Conservation (phyloP, 2,113 vertebrate genomes). For the Callaeas wilsoni region DNA sequence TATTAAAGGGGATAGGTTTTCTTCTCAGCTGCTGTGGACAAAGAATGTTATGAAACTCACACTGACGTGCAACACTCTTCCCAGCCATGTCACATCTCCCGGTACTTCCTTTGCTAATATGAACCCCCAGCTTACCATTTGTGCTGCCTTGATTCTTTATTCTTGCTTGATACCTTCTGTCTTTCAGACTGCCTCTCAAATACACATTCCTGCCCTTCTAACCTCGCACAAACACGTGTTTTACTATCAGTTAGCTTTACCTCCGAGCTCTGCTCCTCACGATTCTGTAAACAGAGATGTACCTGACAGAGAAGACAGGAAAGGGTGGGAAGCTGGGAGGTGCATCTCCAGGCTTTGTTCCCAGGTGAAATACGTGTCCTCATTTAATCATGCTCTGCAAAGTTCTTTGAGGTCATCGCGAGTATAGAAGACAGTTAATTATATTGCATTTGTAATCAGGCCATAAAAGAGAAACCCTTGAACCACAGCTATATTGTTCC, state of each 20-base stretch:
- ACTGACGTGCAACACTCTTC: rapidly evolving
- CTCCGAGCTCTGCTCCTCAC: not conserved
- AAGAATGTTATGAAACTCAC: not conserved
- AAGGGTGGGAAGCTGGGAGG: not conserved
- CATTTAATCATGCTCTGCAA: not conserved
- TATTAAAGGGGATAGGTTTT: not conserved
- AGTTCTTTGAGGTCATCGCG: not conserved
- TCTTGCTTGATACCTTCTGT: not conserved
- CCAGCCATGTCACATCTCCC: not conserved
- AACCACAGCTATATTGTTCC: not conserved
- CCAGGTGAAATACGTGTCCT: not conserved
- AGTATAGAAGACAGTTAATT: not conserved
- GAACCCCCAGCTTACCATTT: not conserved
- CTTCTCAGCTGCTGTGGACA: not conserved
- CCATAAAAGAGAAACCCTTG: conserved; percentile 20
- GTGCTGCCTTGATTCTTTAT: not conserved
- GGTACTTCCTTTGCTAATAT: not conserved
- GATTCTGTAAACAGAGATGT: not conserved
- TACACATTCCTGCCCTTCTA: not conserved
- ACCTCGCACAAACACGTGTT: not conserved
- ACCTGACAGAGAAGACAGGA: not conserved
- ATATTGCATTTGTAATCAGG: not conserved
- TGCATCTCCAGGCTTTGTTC: not conserved
- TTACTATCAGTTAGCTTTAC: not conserved
- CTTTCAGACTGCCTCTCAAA: not conserved